phyloP scores from a whole-genome alignment of 2,888 invertebrate species.

The Caenorhabditis imperialis region DNA sequence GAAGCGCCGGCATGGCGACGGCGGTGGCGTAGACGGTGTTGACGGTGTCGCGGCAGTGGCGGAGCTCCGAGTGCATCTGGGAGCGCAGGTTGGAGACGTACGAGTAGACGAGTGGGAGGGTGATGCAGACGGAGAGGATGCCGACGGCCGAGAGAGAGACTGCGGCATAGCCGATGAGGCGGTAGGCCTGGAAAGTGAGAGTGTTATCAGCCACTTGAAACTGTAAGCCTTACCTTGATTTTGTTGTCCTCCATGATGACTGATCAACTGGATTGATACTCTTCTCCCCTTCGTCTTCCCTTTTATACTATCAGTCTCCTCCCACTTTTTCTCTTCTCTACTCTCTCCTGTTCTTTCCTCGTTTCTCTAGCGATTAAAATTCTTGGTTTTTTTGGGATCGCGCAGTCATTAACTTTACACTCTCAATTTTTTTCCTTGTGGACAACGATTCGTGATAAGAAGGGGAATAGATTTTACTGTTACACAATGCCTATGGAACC shows the following conservation, averaged over 20 bases:
- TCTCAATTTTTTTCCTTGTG: neutral
- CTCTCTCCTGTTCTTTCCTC: slow-evolving; percentile 2
- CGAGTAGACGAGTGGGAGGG: slow-evolving; percentile 54
- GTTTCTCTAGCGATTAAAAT: slow-evolving; percentile 1
- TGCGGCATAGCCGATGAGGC: slow-evolving; percentile 59
- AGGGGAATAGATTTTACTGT: neutral
- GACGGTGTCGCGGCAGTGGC: slow-evolving; percentile 54
- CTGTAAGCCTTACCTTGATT: slow-evolving; percentile 48
- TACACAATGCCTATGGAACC: too few relatives aligned
- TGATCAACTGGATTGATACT: slow-evolving; percentile 36
- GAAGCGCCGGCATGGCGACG: slow-evolving; percentile 51
- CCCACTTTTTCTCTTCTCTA: slow-evolving; percentile 2
- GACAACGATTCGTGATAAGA: too few relatives aligned
- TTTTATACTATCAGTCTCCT: slow-evolving; percentile 36
- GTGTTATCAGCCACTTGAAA: neutral
- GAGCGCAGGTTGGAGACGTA: slow-evolving; percentile 51
- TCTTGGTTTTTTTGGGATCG: too few relatives aligned
- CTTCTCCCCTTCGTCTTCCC: slow-evolving; percentile 2
- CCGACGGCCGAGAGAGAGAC: slow-evolving; percentile 57
- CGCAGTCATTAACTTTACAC: slow-evolving; percentile 10
- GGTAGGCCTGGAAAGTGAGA: slow-evolving; percentile 49
- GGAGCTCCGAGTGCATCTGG: slow-evolving; percentile 53
- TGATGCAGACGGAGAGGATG: slow-evolving; percentile 56
- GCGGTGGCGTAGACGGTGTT: slow-evolving; percentile 55
- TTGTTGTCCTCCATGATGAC: slow-evolving; percentile 57